phyloP scores from a whole-genome alignment of 2,888 invertebrate species.

The Leptopilina myrica region DNA sequence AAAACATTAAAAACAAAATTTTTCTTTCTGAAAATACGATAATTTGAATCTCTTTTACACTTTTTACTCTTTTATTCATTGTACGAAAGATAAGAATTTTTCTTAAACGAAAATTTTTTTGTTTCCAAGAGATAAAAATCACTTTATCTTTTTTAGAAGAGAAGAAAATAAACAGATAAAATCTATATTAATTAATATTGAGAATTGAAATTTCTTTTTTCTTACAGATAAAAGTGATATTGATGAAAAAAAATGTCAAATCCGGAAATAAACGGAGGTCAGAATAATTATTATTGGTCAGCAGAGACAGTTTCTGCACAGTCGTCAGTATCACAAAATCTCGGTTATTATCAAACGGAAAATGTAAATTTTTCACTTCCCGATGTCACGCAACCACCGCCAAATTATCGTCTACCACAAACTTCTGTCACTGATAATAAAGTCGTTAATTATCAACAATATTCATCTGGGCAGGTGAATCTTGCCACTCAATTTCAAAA shows the following conservation, averaged over 20 bases:
- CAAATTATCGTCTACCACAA: slow-evolving; percentile 42
- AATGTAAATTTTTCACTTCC: slow-evolving; percentile 67
- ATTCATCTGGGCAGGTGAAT: background rate
- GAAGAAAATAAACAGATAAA: too few relatives aligned
- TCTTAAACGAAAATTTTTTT: too few relatives aligned
- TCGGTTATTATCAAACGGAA: slow-evolving; percentile 61
- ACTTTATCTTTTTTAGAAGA: too few relatives aligned
- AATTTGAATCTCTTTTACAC: too few relatives aligned
- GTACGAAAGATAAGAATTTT: too few relatives aligned
- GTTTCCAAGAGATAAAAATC: too few relatives aligned
- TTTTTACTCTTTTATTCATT: too few relatives aligned
- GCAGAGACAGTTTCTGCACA: slow-evolving; percentile 47
- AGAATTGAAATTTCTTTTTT: too few relatives aligned
- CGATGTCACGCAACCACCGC: slow-evolving; percentile 60
- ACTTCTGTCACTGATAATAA: background rate
- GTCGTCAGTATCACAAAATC: slow-evolving; percentile 47
- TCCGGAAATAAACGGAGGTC: slow-evolving; percentile 19
- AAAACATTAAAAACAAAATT: background rate
- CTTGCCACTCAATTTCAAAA: background rate
- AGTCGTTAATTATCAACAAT: background rate
- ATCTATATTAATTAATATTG: too few relatives aligned
- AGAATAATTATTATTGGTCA: slow-evolving; percentile 58
- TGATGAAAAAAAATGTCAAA: slow-evolving; percentile 5
- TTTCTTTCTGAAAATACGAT: background rate
- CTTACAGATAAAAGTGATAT: background rate